phyloP scores from a whole-genome alignment of 2,797 vertebrate genomes.

The Fistularia tabacaria region DNA sequence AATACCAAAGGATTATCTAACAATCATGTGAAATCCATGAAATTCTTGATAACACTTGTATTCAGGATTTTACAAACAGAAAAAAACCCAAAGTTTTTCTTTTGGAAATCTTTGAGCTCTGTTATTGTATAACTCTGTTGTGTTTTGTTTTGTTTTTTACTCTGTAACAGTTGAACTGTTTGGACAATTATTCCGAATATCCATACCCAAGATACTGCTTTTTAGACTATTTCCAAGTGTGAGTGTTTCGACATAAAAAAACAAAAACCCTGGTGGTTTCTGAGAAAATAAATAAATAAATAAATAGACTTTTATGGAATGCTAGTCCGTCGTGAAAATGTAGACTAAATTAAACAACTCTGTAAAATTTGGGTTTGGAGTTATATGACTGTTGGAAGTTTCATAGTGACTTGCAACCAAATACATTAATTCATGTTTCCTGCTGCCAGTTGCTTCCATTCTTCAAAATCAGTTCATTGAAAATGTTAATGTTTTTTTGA shows the following conservation, averaged over 20 bases:
- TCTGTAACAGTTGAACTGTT: constrained; percentile 70
- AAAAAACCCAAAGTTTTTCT: constrained; percentile 19
- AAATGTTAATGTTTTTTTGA: constrained; percentile 11
- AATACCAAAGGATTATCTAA: constrained; percentile 84
- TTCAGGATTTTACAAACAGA: too few relatives aligned
- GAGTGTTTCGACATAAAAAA: constrained; percentile 13
- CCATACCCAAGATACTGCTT: constrained; percentile 14
- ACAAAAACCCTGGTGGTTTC: constrained; percentile 57
- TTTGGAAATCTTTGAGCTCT: constrained; percentile 17
- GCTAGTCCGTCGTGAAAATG: not conserved
- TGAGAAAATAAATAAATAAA: constrained; percentile 17
- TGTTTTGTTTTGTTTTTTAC: constrained; percentile 40
- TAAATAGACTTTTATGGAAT: constrained; percentile 12
- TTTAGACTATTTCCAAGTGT: constrained; percentile 1
- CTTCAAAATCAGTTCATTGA: constrained; percentile 8
- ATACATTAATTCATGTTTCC: constrained; percentile 14
- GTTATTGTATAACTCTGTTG: constrained; percentile 19
- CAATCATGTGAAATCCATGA: constrained; percentile 6
- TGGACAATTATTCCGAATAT: constrained; percentile 29
- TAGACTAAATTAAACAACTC: too few relatives aligned
- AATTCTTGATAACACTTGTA: constrained; percentile 12
- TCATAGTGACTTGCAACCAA: too few relatives aligned
- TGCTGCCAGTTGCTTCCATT: constrained; percentile 21
- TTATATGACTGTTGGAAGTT: too few relatives aligned
- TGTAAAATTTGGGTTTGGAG: too few relatives aligned